Base-by-base conservation (phyloP, 2,797 vertebrate genomes). In the Alauda arvensis region DNA sequence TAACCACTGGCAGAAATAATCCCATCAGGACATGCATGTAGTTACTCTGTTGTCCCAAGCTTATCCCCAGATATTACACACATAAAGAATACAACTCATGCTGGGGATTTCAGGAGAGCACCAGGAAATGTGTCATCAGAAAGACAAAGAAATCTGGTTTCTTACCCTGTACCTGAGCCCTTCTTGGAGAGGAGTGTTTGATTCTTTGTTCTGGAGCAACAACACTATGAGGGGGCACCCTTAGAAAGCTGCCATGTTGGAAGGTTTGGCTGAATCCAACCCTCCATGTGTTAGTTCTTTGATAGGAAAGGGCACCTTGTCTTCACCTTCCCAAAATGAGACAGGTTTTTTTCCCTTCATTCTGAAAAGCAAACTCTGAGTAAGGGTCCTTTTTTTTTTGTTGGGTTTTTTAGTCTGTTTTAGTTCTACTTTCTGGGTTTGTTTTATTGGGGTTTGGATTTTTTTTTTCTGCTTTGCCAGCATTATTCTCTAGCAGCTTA, bases 11-110 rank as follows among this genome's bases (percentile, higher is more conserved):
- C 76, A 72, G 52, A 83, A 92, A 82, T 37, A 77, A 82, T 66
- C 60, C 26, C 61, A 80, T 83, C 62, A 68, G 37, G 87, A 71
- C 15, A 52, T 70, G 29, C 31, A 7, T 65, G 8, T 53, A 19
- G 15, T 77, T 83, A 77, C 0, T 75, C 42, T 91, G 39, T 70
- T 77, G 57, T 90, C 68, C 68, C 33, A 16, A 70, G 43, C 39
- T 86, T 88, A 33, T 86, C 77, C 91, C 86, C 85, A 93, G 84
- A 71, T 89, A 43, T 20, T 60, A 75, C 91, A 68, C 57, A 20
- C 48, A 29, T 77, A 23, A 57, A 91, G 26, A 85, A 33, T 23
- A 33, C 29, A 66, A 0, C 18, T 85, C 37, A 21, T 26, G 20
- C 37, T 77, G 37, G 28, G 16, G 43, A 45, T 81, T 69, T 76